These are phyloP conservation scores for Tympanoctomys barrerae DNA, from an alignment of 2,797 vertebrate genomes.

Conservation along the genomic window DNA sequence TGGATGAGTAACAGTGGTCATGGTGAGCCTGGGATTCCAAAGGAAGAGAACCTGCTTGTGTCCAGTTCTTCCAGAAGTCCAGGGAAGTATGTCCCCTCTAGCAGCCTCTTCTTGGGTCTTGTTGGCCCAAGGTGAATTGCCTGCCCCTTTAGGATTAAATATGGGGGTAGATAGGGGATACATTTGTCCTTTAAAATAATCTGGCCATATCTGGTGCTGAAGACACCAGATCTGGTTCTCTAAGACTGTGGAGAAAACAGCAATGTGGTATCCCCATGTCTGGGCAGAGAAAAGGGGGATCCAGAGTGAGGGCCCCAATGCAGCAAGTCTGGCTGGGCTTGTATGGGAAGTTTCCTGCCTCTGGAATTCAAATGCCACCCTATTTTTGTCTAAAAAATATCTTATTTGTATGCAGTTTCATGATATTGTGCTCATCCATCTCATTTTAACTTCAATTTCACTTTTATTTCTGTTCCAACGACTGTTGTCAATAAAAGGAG, in stretches of 20 bases:
- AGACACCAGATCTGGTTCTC: background rate
- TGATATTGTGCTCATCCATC: background rate
- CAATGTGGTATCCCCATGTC: background rate
- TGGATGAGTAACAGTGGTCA: background rate
- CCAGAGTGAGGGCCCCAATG: background rate
- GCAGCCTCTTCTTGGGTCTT: background rate
- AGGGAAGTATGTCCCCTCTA: background rate
- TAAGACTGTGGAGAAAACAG: background rate
- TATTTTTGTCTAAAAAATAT: background rate
- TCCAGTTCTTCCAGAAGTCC: background rate
- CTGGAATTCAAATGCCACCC: background rate
- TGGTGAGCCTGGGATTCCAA: background rate
- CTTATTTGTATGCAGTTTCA: slow-evolving; percentile 23
- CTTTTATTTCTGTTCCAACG: slow-evolving; percentile 15
- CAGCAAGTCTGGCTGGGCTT: background rate
- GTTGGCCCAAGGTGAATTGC: background rate
- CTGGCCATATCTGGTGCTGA: background rate
- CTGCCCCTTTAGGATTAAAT: background rate
- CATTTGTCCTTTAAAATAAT: background rate
- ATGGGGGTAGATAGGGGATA: background rate
- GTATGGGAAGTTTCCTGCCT: background rate
- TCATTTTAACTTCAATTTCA: background rate
- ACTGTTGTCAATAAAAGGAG: background rate
- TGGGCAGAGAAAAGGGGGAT: background rate
- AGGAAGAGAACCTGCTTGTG: background rate